Evolutionary conservation across 2,797 vertebrate genomes (phyloP).

Genomic region (Podargus strigoides): DNA sequence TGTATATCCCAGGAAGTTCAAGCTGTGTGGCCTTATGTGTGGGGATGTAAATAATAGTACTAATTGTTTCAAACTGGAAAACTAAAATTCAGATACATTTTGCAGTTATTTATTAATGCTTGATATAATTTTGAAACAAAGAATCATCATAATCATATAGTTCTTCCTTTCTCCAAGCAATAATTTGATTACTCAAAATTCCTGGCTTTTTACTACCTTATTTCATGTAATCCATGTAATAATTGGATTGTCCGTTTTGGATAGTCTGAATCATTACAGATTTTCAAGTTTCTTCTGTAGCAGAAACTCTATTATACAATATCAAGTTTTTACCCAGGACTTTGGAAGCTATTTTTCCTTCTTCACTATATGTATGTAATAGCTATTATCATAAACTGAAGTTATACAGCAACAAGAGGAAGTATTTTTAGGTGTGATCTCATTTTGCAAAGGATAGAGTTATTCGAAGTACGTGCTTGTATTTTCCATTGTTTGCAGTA

Average conservation of each 20-base stretch:
- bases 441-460: constrained; percentile 52
- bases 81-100: not conserved
- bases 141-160: not conserved
- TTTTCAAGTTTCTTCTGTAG: not conserved
- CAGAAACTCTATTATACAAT: not conserved
- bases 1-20: constrained; percentile 6
- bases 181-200: not conserved
- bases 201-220: not conserved
- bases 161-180: not conserved
- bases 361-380: constrained; percentile 23
- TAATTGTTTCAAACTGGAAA: constrained; percentile 25
- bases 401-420: constrained; percentile 50
- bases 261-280: not conserved
- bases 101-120: not conserved
- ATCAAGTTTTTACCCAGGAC: not conserved
- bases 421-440: constrained; percentile 66
- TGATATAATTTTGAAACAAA: not conserved
- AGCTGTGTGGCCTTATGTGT: constrained; percentile 8
- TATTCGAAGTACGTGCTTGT: constrained; percentile 61
- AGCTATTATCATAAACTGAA: constrained; percentile 46
- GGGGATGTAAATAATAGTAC: not conserved
- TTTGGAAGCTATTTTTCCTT: constrained; percentile 11
- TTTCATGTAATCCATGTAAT: not conserved
- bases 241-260: not conserved
- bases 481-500: constrained; percentile 61